These are phyloP conservation scores for Otus sunia DNA, from an alignment of 2,113 vertebrate genomes.

Conservation along the genomic window DNA sequence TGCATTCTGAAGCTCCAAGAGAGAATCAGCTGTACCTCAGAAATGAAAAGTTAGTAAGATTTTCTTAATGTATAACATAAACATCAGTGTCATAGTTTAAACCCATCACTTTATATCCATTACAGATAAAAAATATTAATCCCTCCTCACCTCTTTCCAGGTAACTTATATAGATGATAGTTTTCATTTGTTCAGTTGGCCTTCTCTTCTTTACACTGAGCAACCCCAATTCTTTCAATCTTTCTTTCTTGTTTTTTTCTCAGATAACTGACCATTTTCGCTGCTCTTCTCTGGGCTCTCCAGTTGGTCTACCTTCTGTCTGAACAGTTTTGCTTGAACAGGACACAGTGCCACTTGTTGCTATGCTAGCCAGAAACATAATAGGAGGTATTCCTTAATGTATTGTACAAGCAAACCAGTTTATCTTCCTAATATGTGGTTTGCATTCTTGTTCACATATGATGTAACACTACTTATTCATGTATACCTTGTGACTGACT, in stretches of 20 bases:
- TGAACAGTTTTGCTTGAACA: background rate
- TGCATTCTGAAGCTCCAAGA: background rate
- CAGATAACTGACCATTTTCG: background rate
- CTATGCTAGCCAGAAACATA: background rate
- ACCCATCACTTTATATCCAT: background rate
- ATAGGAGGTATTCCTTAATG: background rate
- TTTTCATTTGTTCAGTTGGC: background rate
- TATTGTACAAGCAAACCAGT: background rate
- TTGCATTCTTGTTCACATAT: background rate
- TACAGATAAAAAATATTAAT: background rate
- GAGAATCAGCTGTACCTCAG: background rate
- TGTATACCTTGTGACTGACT: background rate
- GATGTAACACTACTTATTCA: rapidly evolving
- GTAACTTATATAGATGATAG: background rate
- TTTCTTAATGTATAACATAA: background rate
- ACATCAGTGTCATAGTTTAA: background rate
- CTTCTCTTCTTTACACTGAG: background rate
- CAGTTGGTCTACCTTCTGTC: background rate
- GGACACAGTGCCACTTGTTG: background rate
- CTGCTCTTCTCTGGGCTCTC: background rate
- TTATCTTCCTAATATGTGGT: background rate
- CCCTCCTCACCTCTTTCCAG: background rate
- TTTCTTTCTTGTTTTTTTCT: background rate
- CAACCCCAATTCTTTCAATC: background rate
- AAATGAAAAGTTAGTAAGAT: background rate